Evolutionary conservation across 1,140 invertebrate genomes (phyloP), one percentile per base, ranked within the genome.

Genomic region (Nixonia krombeini): DNA sequence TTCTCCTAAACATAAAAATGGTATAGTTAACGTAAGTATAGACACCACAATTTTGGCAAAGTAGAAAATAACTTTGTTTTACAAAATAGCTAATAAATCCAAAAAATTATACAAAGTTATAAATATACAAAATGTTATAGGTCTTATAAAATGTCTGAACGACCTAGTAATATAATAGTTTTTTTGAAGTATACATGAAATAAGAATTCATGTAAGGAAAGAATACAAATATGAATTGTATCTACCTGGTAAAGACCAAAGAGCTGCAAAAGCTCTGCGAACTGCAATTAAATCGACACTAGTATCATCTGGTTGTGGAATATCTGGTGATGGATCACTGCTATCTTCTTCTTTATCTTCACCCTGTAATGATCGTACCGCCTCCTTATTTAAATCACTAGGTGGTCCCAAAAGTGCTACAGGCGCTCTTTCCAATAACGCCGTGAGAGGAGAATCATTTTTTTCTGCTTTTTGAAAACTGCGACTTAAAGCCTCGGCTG

Each of bases 331-430:
- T 66, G 80, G 87, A 83, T 86, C 86, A 41, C 86, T 87, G 62
- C 90, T 90, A 74, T 94, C 93, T 64, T 93, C 88, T 80, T 95
- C 93, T 79, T 95, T 95, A 65, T 96, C 94, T 78, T 96, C 94
- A 33, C 90, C 91, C 79, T 93, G 93, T 17, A 91, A 77, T 10
- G 88, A 87, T 45, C 91, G 81, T 47, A 90, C 83, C 67, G 91
- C 88, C 85, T 92, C 89, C 81, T 93, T 90, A 65, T 89, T 88
- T 13, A 91, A 76, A 72, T 85, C 82, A 15, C 80, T 77, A 1
- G 80, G 74, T 44, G 79, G 80, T 16, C 78, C 76, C 9, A 85
- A 57, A 28, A 84, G 63, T 33, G 72, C 76, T 28, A 75, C 77
- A n/a, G 86, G 82, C 41, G 86, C 79, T 72, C 83, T 83, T 57